phyloP scores from a whole-genome alignment of 2,797 vertebrate genomes.

The Tamandua tetradactyla region DNA sequence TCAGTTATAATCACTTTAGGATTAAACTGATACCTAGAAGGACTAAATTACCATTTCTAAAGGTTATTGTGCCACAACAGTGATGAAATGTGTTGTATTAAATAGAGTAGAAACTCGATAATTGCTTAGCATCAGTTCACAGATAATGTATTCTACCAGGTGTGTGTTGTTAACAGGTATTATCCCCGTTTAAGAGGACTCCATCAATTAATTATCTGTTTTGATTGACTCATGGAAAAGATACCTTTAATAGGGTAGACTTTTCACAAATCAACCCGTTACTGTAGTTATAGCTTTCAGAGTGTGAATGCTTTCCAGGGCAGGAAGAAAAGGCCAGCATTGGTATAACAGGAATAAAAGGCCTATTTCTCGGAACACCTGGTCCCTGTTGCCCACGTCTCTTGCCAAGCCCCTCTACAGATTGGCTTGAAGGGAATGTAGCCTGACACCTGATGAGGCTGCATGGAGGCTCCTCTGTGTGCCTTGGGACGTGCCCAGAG shows the following conservation, averaged over 20 bases:
- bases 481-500: background rate
- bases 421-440: background rate
- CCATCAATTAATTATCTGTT: constrained; percentile 59
- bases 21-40: background rate
- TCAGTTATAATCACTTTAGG: background rate
- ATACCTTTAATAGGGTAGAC: background rate
- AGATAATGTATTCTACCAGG: constrained; percentile 55
- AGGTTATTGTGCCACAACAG: background rate
- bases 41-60: constrained; percentile 8
- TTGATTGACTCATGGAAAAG: constrained; percentile 41
- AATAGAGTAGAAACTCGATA: constrained; percentile 68
- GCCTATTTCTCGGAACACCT: background rate
- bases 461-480: background rate
- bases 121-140: constrained; percentile 41
- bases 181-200: constrained; percentile 65
- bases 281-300: background rate
- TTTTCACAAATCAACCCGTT: constrained; percentile 31
- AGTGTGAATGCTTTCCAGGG: background rate
- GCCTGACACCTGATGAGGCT: background rate
- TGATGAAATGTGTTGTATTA: constrained; percentile 42
- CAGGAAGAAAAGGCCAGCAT: background rate
- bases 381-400: too few relatives aligned
- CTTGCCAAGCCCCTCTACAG: background rate
- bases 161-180: constrained; percentile 64
- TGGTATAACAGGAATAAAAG: background rate